Evolutionary conservation across 2,888 invertebrate species (phyloP), one percentile per base, ranked within the genome.

Genomic region (Mesorhabditis belari): DNA sequence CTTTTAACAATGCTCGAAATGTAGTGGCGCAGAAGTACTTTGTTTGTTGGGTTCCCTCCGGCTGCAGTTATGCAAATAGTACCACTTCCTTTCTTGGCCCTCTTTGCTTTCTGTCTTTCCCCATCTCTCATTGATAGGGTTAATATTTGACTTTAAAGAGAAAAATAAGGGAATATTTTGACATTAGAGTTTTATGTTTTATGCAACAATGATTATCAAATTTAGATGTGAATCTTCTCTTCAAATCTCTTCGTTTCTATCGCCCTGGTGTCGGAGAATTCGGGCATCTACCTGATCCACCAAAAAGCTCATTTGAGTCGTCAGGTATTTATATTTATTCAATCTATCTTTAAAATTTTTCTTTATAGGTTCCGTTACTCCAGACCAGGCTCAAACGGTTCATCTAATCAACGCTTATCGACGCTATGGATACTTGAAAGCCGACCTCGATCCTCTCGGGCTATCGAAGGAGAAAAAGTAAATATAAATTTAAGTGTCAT

Each of bases 391-490:
- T n/a, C 74, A 73, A 55, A 61, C 67, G 12, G 64, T 73, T 12
- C 75, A 77, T 65, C 62, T 79, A 17, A 72, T 77, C 58, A 77
- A 79, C 55, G 78, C 78, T 2, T 79, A 69, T 62, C 67, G 79
- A 3, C 57, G 77, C 61, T 77, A 74, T 56, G 80, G 80, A 19
- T 77, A 75, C 62, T 66, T 76, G 23, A 64, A 67, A 24, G 80
- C 80, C 2, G 66, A 78, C 19, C 62, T 80, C 35, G 78, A 80
- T 63, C 80, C 80, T 5, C 64, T 80, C 12, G 69, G 70, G 9
- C 55, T 77, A 27, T 28, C 60, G 51, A 63, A 71, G 53, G 57
- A 64, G 17, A 63, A 60, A 26, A 63, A 67, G 74, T 74, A 27
- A 62, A 66, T 65, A 23, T 9, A n/a, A 24, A n/a, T 52, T 12